A percentile compares a stretch with the other conserved stretches of the same genome.
These are phyloP conservation scores for Agonopterix arenella DNA, from an alignment of 2,888 invertebrate genomes.

Conservation along the genomic window DNA sequence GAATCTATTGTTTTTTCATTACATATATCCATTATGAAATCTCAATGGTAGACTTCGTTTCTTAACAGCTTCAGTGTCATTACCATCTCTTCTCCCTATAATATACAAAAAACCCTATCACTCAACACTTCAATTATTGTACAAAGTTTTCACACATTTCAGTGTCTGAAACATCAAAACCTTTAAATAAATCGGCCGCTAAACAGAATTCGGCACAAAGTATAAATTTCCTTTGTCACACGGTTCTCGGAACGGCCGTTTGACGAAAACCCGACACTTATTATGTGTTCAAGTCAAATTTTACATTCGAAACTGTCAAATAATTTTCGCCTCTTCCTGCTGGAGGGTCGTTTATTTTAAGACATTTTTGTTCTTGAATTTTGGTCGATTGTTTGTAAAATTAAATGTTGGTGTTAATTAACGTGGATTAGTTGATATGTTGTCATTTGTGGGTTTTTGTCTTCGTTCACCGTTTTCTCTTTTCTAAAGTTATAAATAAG, in stretches of 20 bases:
- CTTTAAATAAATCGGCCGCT: conserved; percentile 7
- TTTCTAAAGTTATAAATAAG: too few relatives aligned
- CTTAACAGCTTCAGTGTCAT: too few relatives aligned
- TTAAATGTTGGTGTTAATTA: too few relatives aligned
- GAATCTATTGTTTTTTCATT: too few relatives aligned
- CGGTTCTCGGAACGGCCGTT: conserved; percentile 4
- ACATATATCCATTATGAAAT: too few relatives aligned
- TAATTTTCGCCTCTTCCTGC: conserved; percentile 3
- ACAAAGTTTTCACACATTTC: background rate
- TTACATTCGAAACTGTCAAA: conserved; percentile 15
- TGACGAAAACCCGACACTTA: conserved; percentile 19
- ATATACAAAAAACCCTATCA: background rate
- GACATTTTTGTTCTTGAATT: background rate
- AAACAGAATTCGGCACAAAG: conserved; percentile 5
- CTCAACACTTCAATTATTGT: background rate
- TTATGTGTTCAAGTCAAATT: conserved; percentile 20
- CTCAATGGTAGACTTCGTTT: too few relatives aligned
- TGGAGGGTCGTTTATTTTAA: background rate
- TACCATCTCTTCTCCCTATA: too few relatives aligned
- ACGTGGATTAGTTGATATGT: too few relatives aligned
- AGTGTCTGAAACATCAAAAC: background rate
- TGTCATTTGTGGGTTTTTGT: too few relatives aligned
- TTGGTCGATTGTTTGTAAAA: too few relatives aligned
- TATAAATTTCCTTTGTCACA: conserved; percentile 1
- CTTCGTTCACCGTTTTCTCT: too few relatives aligned